phyloP scores from a whole-genome alignment of 2,888 invertebrate species.

The Drosophila mulleri region DNA sequence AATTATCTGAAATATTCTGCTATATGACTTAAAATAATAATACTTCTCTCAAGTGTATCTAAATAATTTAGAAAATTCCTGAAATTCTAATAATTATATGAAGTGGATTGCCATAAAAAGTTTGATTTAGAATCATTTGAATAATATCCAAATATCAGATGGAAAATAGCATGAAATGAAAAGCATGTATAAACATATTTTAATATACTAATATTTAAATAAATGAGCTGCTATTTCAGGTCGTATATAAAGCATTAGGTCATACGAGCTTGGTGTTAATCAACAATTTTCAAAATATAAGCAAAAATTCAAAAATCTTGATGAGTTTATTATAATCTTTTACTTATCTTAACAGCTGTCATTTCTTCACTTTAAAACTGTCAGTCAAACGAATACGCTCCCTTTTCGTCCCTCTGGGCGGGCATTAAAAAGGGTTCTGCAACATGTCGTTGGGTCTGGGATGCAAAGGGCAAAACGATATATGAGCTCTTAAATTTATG shows the following conservation, averaged over 20 bases:
- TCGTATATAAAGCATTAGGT: no score
- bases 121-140: rapidly evolving
- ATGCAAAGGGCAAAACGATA: conserved; percentile 51
- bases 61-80: not conserved
- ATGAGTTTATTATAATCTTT: not conserved
- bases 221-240: no score
- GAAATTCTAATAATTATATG: not conserved
- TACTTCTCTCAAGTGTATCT: rapidly evolving
- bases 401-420: not conserved
- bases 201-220: no score
- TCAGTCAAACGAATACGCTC: not conserved
- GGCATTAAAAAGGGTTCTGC: conserved; percentile 31
- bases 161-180: not conserved
- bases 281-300: not conserved
- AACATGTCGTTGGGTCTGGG: conserved; percentile 19
- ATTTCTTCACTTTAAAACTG: not conserved
- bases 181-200: not conserved
- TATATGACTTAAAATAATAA: not conserved
- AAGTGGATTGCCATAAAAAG: not conserved
- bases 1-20: no score
- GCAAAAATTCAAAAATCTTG: not conserved
- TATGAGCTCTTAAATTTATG: conserved; percentile 74
- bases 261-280: no score
- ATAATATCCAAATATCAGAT: no score
- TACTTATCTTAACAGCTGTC: not conserved